phyloP scores from a whole-genome alignment of 2,888 invertebrate species.

The Nectonema munidae region DNA sequence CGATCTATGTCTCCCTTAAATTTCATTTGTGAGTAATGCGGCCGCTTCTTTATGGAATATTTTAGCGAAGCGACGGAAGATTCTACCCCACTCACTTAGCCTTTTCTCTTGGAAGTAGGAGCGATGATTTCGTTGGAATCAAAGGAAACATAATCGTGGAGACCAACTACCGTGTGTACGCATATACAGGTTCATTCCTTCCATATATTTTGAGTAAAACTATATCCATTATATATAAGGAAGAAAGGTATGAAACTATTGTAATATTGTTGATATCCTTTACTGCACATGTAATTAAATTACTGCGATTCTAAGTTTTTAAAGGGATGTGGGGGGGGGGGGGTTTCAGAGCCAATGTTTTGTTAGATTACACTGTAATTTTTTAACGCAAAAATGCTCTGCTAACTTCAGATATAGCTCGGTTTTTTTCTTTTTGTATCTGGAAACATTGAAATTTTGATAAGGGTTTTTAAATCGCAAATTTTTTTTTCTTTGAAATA shows the following conservation, averaged over 20 bases:
- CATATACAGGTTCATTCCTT: slow-evolving; percentile 45
- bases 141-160: slow-evolving; percentile 61
- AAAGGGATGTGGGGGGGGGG: not conserved
- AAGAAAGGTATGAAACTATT: slow-evolving; percentile 10
- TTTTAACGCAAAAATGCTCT: too few species aligned
- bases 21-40: too few species aligned
- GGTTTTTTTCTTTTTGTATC: too few species aligned
- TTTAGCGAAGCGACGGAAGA: slow-evolving; percentile 46
- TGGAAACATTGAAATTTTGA: too few species aligned
- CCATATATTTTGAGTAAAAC: slow-evolving; percentile 10
- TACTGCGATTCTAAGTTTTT: too few species aligned
- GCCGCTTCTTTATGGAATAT: too few species aligned
- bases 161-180: slow-evolving; percentile 76
- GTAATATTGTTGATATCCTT: slow-evolving; percentile 7
- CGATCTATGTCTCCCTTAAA: too few species aligned
- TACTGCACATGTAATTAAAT: too few species aligned
- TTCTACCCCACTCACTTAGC: slow-evolving; percentile 79
- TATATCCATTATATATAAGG: not conserved
- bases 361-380: not conserved
- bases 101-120: slow-evolving; percentile 34
- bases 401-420: too few species aligned
- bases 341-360: not conserved
- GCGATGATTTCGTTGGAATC: slow-evolving; percentile 17
- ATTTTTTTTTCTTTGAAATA: too few species aligned
- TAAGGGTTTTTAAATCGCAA: too few species aligned